Conservation (phyloP, 2,113 vertebrate species). For the Polypterus senegalus region DNA sequence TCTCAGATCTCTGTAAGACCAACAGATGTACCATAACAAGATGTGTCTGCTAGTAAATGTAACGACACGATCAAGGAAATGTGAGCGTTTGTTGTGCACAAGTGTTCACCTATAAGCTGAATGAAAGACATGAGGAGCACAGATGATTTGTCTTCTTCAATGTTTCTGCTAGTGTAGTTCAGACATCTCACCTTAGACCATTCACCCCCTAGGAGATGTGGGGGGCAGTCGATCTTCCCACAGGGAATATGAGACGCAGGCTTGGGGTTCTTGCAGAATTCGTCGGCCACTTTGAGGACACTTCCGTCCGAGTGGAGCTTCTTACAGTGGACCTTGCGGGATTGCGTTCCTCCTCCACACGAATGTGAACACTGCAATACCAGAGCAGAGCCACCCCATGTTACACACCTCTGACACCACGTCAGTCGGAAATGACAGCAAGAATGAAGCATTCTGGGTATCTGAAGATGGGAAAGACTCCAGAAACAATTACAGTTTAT, state of each 20-base stretch:
- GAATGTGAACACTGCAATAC: constrained; percentile 63
- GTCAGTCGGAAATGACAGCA: too few species aligned
- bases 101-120: too few species aligned
- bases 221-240: constrained; percentile 60
- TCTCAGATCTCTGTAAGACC: too few species aligned
- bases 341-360: constrained; percentile 69
- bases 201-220: constrained; percentile 52
- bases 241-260: constrained; percentile 50
- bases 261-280: constrained; percentile 47
- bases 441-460: too few species aligned
- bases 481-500: too few species aligned
- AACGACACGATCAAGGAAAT: neutral
- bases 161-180: neutral
- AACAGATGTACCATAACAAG: too few species aligned
- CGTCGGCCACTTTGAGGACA: constrained; percentile 51
- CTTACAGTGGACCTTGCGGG: constrained; percentile 65
- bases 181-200: constrained; percentile 67
- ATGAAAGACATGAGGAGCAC: too few species aligned
- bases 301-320: constrained; percentile 74
- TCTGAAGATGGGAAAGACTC: too few species aligned
- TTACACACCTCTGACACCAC: too few species aligned
- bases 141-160: too few species aligned
- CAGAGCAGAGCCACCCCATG: neutral
- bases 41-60: too few species aligned
- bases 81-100: neutral